Evolutionary conservation across 2,113 vertebrate genomes (phyloP), one percentile per base, ranked within the genome.

Genomic region (Tragelaphus scriptus): DNA sequence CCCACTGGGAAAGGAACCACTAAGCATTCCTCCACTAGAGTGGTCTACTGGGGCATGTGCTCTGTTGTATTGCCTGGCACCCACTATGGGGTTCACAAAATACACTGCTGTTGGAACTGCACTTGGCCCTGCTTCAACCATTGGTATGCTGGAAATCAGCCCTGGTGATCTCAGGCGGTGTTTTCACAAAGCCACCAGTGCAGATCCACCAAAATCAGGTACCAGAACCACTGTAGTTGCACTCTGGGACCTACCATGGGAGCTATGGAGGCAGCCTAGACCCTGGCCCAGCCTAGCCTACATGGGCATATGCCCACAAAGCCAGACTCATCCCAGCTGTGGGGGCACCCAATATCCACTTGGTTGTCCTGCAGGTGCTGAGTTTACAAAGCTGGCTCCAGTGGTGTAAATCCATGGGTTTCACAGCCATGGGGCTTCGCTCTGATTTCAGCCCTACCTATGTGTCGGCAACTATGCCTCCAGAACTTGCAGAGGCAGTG

Each of bases 201-300:
- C 32, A 68, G 32, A 21, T n/a, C 16, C 65, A 68, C 65, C 17
- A 36, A 21, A 10, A 21, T 71, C 19, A 71, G n/a, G n/a, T 21
- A 21, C 17, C n/a, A 36, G 63, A 16, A 19, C 3, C 32, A n/a
- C 32, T 17, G 63, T 9, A 8, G 32, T 19, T 68, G 32, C n/a
- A n/a, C n/a, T 71, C 32, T 0, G 0, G 65, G 65, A 21, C n/a
- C 8, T 36, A 21, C n/a, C n/a, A 36, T n/a, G 17, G n/a, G 65
- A 59, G 32, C 65, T 36, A 71, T 21, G 65, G 65, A 71, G 65
- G 65, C 28, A n/a, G 30, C 16, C 63, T n/a, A 68, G 32, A 68
- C 63, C n/a, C n/a, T 71, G 65, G n/a, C n/a, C 65, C n/a, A 36
- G 32, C 8, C 17, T 7, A 21, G 65, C 65, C 65, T 36, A 8